A percentile compares a stretch with the other conserved stretches of the same genome.
Conservation (phyloP, 2,888 invertebrate species). For the Sesamia inferens region DNA sequence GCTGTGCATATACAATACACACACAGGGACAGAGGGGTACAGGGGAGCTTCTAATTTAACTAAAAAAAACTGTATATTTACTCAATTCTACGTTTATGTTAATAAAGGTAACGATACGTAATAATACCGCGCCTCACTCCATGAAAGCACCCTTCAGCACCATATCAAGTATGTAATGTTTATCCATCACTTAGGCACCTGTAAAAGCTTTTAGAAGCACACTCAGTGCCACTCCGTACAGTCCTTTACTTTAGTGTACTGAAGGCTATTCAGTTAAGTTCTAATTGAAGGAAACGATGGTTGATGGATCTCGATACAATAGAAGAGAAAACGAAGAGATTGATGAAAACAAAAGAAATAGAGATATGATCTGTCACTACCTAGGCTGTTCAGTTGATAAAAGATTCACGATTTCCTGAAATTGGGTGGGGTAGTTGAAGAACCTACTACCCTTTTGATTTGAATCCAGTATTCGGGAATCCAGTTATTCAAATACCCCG, state of each 20-base stretch:
- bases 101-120: not conserved
- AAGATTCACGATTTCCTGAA: not conserved
- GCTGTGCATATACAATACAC: no score
- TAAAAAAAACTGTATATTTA: not conserved
- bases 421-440: not conserved
- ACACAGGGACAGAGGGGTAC: no score
- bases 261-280: constrained; percentile 4
- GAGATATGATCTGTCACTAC: not conserved
- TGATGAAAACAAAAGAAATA: not conserved
- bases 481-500: not conserved
- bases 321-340: not conserved
- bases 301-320: not conserved
- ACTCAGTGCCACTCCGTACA: not conserved
- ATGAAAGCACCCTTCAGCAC: not conserved
- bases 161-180: constrained; percentile 12
- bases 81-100: not conserved
- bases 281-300: not conserved
- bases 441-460: not conserved
- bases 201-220: constrained; percentile 25
- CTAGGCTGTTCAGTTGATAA: not conserved
- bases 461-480: not conserved
- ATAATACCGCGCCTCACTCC: not conserved
- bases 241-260: constrained; percentile 1
- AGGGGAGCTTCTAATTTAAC: not conserved
- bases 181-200: constrained; percentile 39